A percentile compares a stretch with the other conserved stretches of the same genome.
phyloP scores from a whole-genome alignment of 35 echinoderm and acorn worm genomes.

The Acanthaster planci region DNA sequence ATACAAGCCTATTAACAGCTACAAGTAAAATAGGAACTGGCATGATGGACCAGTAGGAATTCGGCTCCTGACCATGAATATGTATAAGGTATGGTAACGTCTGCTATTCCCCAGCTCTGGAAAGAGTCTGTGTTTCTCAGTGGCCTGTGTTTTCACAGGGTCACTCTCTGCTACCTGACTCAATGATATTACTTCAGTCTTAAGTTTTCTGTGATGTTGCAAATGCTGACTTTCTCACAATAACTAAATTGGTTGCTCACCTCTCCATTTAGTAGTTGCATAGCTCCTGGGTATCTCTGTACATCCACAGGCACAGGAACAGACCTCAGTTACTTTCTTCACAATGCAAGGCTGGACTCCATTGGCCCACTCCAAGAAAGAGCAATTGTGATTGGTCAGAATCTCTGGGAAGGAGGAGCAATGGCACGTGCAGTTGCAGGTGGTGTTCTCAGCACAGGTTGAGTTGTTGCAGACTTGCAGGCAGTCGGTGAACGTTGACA shows the following conservation, averaged over 20 bases:
- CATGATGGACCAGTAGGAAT: too few species aligned
- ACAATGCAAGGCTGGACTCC: not conserved
- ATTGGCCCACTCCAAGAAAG: slow-evolving; percentile 13
- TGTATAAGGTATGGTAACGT: too few species aligned
- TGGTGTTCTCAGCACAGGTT: not conserved
- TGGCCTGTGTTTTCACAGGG: too few species aligned
- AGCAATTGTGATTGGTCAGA: slow-evolving; percentile 19
- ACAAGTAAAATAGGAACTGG: too few species aligned
- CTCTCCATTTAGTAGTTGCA: not conserved
- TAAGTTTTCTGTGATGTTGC: too few species aligned
- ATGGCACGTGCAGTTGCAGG: slow-evolving; percentile 35
- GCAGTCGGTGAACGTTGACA: slow-evolving; percentile 11
- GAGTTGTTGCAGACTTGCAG: slow-evolving; percentile 26
- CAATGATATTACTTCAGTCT: too few species aligned
- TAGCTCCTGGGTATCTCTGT: not conserved
- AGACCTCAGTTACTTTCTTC: not conserved
- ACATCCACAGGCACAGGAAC: slow-evolving; percentile 27
- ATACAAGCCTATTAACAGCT: too few species aligned
- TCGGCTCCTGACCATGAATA: too few species aligned
- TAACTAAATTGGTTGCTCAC: slow-evolving; percentile 10
- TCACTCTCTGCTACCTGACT: too few species aligned
- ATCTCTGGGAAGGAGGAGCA: slow-evolving; percentile 2
- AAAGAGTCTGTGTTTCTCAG: too few species aligned
- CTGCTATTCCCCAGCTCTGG: too few species aligned
- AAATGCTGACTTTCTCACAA: too few species aligned